Base-by-base conservation (phyloP, 2,888 invertebrate genomes). In the Cephus spinipes region DNA sequence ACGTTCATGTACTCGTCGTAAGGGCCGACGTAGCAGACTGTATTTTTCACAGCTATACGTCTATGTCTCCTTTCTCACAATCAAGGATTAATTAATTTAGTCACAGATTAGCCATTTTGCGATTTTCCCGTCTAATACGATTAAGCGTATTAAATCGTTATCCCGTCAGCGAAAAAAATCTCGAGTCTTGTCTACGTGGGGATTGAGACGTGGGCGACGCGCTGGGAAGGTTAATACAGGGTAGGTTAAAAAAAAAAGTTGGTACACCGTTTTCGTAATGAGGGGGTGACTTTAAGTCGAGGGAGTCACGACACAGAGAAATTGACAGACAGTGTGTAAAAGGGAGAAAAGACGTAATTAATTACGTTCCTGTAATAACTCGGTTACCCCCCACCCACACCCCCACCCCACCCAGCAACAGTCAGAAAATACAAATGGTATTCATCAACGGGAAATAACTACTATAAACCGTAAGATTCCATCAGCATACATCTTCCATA, bases 401-500 rank as follows among this genome's bases (percentile, higher is more conserved):
- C 73, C 77, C 74, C 82, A 77, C 83, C 79, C 76, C 77, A 77
- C 55, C 55, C 23, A 55, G 9, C 55, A 55, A 23, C 55, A 55
- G 55, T 55, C 55, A 55, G 23, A 55, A 55, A 82, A 84, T 88
- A 87, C 83, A 85, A 88, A 86, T 86, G 84, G 84, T 80, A 85
- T 85, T 87, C 87, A 85, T 87, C 87, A 83, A 80, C 83, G 80
- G 81, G 82, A 83, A 80, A 80, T 84, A 84, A 84, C 84, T 81
- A 85, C 85, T 80, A 85, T 85, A 86, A 88, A 89, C 87, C 86
- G 83, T 87, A 88, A 89, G 86, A 89, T 89, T 90, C 88, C 89
- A 90, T 90, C 89, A 87, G 86, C 87, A 87, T 90, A 89, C 87
- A 89, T 90, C 90, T 90, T 88, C 81, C 76, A 82, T 90, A 89